Percentiles rank a stretch among this genome's conserved stretches.
These are phyloP conservation scores for Hippopotamyrus pictus DNA, from an alignment of 2,797 vertebrate species.

Conservation along the genomic window DNA sequence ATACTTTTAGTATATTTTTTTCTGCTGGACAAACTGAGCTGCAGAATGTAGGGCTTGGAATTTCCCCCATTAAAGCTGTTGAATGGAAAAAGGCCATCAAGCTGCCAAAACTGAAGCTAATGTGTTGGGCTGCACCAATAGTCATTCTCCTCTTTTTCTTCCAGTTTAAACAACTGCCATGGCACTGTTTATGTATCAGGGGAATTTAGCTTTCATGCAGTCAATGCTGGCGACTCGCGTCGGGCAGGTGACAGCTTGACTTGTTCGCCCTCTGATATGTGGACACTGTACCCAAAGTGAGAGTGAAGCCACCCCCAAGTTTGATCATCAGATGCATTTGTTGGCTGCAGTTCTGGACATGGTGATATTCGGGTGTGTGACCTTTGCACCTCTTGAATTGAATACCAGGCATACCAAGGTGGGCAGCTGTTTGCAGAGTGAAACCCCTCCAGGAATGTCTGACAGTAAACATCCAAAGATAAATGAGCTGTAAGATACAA, in stretches of 20 bases:
- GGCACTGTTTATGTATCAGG: not conserved
- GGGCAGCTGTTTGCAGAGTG: constrained; percentile 30
- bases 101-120: not conserved
- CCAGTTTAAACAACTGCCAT: not conserved
- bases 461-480: constrained; percentile 38
- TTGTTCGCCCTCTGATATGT: not conserved
- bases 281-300: not conserved
- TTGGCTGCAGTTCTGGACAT: not conserved
- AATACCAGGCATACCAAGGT: constrained; percentile 26
- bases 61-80: constrained; percentile 7
- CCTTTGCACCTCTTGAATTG: constrained; percentile 24
- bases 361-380: not conserved
- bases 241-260: not conserved
- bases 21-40: not conserved
- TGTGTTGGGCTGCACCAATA: not conserved
- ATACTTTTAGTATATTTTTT: not conserved
- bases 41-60: not conserved
- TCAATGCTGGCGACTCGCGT: not conserved
- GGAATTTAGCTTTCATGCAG: not conserved
- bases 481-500: constrained; percentile 30
- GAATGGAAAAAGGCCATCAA: not conserved
- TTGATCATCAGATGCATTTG: not conserved
- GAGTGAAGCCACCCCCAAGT: not conserved
- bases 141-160: not conserved
- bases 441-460: constrained; percentile 32